Conservation (phyloP, 2,888 invertebrate species). For the Troides aeacus region DNA sequence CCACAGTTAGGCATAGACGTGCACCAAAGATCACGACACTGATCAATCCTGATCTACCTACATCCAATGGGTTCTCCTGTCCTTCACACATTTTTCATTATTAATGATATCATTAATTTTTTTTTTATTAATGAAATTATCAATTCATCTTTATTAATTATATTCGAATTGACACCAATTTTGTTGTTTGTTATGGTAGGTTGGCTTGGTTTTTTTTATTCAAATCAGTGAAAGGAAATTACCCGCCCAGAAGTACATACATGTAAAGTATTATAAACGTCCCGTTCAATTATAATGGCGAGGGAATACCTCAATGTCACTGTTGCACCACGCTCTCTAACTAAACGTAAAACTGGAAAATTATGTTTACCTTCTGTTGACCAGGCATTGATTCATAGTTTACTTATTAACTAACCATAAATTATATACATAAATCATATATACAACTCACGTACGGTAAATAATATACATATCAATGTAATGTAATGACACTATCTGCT, state of each 20-base stretch:
- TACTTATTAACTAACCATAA: not conserved
- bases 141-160: too few species aligned
- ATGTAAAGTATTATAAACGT: constrained; percentile 4
- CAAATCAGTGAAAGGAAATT: constrained; percentile 15
- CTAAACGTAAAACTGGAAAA: constrained; percentile 17
- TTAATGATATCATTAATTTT: not conserved
- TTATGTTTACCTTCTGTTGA: constrained; percentile 11
- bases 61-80: too few species aligned
- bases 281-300: constrained; percentile 12
- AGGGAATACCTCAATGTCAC: constrained; percentile 26
- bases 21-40: too few species aligned
- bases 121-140: too few species aligned
- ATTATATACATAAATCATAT: not conserved
- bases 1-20: too few species aligned
- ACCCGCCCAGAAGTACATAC: constrained; percentile 9
- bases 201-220: not conserved
- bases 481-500: not conserved
- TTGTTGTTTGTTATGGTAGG: not conserved
- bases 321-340: not conserved
- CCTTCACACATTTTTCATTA: too few species aligned
- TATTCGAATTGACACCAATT: not conserved
- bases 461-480: not conserved
- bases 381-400: not conserved
- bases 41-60: too few species aligned
- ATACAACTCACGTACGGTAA: not conserved